A percentile compares a stretch with the other conserved stretches of the same genome.
phyloP scores from a whole-genome alignment of 2,113 vertebrate species.

The Halcyon malimbica region DNA sequence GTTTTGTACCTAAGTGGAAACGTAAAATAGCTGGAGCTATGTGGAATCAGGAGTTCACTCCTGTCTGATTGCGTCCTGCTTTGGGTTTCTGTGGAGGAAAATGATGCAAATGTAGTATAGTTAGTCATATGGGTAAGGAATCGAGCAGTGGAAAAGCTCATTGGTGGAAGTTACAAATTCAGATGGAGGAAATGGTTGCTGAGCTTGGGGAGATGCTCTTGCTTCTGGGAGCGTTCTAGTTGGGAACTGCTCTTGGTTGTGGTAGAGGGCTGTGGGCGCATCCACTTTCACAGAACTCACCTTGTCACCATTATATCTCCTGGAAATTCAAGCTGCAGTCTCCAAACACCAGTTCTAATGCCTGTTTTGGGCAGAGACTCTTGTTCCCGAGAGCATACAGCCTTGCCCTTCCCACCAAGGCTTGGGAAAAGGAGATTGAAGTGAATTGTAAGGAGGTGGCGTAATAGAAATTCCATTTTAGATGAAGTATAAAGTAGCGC shows the following conservation, averaged over 20 bases:
- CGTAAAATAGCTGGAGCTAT: background rate
- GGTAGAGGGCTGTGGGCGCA: conserved; percentile 32
- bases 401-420: fast-evolving
- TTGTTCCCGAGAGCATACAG: background rate
- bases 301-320: background rate
- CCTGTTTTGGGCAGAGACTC: background rate
- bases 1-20: background rate
- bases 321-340: background rate
- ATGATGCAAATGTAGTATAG: background rate
- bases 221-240: conserved; percentile 72
- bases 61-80: background rate
- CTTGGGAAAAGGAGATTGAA: background rate
- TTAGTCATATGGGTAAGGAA: background rate
- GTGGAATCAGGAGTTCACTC: background rate
- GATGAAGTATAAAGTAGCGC: background rate
- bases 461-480: background rate
- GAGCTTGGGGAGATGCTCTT: conserved; percentile 79
- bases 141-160: background rate
- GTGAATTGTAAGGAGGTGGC: background rate
- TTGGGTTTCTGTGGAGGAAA: background rate
- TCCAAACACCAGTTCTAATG: background rate
- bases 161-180: conserved; percentile 66
- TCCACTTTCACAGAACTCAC: background rate
- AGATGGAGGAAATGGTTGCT: conserved; percentile 74
- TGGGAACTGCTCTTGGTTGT: conserved; percentile 32